phyloP scores from a whole-genome alignment of 2,113 vertebrate genomes.

The Pterocles gutturalis region DNA sequence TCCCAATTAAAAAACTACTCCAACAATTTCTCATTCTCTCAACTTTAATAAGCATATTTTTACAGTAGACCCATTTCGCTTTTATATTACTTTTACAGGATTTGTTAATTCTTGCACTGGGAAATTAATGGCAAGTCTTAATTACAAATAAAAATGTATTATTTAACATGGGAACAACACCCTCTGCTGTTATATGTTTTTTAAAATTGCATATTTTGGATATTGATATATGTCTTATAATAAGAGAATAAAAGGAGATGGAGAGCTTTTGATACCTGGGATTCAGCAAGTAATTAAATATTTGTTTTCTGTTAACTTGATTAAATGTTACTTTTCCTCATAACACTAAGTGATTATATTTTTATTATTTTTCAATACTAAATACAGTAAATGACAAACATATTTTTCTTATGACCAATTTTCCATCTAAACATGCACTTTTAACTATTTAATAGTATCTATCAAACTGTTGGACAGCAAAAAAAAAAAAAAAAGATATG shows the following conservation, averaged over 20 bases:
- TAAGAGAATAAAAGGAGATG: neutral
- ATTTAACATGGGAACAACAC: neutral
- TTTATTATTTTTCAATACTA: neutral
- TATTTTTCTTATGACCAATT: neutral
- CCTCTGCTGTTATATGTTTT: neutral
- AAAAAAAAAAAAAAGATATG: neutral
- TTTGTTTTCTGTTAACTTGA: neutral
- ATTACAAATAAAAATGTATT: neutral
- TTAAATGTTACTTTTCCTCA: neutral
- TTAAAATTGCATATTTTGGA: neutral
- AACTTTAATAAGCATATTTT: neutral
- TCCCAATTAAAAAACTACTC: neutral
- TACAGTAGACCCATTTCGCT: rapidly evolving
- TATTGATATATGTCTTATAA: neutral
- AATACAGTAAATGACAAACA: neutral
- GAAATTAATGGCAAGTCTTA: neutral
- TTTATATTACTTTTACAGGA: neutral
- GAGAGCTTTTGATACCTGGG: neutral
- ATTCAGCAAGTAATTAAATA: neutral
- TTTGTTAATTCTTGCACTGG: neutral
- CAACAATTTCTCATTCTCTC: neutral
- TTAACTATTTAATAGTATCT: neutral
- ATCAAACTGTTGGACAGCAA: neutral
- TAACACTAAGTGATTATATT: neutral
- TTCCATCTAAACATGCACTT: neutral